Evolutionary conservation across 2,113 vertebrate genomes (phyloP).

Genomic region (Oncorhynchus gorbuscha): DNA sequence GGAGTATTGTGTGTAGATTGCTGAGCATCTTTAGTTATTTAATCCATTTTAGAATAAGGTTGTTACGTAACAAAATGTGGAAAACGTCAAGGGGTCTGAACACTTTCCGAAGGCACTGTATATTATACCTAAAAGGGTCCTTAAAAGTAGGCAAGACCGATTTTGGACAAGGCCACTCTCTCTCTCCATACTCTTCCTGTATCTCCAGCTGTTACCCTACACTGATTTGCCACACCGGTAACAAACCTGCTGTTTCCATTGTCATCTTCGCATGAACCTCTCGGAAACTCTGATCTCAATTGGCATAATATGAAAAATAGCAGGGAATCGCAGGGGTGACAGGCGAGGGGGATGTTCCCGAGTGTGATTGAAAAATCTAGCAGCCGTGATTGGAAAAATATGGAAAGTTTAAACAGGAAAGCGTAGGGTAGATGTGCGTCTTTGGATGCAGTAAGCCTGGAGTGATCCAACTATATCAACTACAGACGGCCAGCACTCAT

Average conservation of each 20-base stretch:
- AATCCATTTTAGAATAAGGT: no score
- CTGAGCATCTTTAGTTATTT: no score
- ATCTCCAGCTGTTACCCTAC: constrained; percentile 47
- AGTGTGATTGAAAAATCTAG: constrained; percentile 16
- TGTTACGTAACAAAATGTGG: no score
- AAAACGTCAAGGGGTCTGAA: no score
- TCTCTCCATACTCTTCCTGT: constrained; percentile 15
- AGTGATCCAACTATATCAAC: neutral
- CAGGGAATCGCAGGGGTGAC: neutral
- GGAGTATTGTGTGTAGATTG: no score
- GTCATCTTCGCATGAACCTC: constrained; percentile 7
- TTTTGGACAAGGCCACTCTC: neutral
- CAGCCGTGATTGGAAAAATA: constrained; percentile 9
- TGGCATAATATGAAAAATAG: constrained; percentile 27
- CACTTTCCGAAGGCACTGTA: no score
- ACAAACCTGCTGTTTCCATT: constrained; percentile 20
- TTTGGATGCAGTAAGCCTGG: neutral
- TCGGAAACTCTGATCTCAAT: constrained; percentile 22
- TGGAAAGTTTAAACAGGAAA: neutral
- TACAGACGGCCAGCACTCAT: neutral
- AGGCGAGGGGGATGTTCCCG: constrained; percentile 11
- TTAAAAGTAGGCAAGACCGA: no score
- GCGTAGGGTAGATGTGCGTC: neutral
- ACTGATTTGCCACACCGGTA: constrained; percentile 21
- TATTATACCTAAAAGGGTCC: no score